A percentile compares a stretch with the other conserved stretches of the same genome.
These are phyloP conservation scores for Microcebus murinus DNA, from an alignment of 2,113 vertebrate genomes.

Conservation along the genomic window DNA sequence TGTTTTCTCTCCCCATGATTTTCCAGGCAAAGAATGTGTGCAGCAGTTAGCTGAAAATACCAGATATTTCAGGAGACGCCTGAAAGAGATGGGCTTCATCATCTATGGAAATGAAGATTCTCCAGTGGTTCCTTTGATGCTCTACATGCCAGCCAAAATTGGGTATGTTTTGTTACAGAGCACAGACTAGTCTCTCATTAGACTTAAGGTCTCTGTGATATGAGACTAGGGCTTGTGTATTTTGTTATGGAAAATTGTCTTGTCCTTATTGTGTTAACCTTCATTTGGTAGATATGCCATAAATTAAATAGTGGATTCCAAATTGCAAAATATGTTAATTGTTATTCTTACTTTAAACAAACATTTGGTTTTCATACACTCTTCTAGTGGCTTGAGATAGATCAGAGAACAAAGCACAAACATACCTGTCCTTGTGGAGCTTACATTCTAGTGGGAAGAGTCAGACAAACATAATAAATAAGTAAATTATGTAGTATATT, in stretches of 20 bases:
- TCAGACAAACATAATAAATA: not conserved
- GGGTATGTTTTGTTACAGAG: slow-evolving; percentile 85
- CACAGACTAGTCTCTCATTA: not conserved
- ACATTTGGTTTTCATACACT: not conserved
- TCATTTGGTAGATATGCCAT: not conserved
- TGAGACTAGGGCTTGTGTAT: not conserved
- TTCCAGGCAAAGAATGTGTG: slow-evolving; percentile 89
- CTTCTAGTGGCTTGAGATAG: not conserved
- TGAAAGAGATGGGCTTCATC: slow-evolving; percentile 95
- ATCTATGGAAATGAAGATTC: slow-evolving; percentile 98
- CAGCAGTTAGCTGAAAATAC: slow-evolving; percentile 95
- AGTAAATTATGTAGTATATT: not conserved
- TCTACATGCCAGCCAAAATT: slow-evolving; percentile 99
- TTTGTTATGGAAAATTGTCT: not conserved
- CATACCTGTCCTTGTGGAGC: not conserved
- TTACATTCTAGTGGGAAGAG: not conserved
- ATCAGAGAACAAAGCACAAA: not conserved
- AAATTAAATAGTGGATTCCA: not conserved
- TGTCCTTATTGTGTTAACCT: not conserved
- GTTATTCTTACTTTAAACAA: not conserved
- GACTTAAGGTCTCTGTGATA: not conserved
- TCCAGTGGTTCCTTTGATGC: slow-evolving; percentile 96
- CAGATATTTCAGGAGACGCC: slow-evolving; percentile 93
- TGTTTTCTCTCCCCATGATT: not conserved
- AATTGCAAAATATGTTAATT: not conserved